Percentiles rank a stretch among this genome's conserved stretches.
Conservation (phyloP, 1,140 invertebrate genomes). For the Trichoplusia ni region DNA sequence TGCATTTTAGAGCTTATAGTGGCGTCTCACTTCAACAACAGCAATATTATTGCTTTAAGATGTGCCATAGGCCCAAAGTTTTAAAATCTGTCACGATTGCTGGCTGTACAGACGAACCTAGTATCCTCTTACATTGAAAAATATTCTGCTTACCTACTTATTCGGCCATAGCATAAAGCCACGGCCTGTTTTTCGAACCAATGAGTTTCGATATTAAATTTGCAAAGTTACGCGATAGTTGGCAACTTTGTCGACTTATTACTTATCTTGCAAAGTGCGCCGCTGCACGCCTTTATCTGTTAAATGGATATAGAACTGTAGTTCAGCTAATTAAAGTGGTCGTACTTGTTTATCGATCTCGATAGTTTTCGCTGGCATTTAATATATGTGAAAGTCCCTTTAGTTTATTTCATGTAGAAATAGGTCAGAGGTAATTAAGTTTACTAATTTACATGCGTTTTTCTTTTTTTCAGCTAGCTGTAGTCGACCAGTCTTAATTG, state of each 20-base stretch:
- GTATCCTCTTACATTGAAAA: slow-evolving; percentile 8
- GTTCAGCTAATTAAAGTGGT: background rate
- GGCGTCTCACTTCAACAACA: too few species aligned
- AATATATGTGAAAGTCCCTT: background rate
- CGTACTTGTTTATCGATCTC: too few species aligned
- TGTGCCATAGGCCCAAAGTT: too few species aligned
- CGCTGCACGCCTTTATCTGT: slow-evolving; percentile 6
- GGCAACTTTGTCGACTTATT: slow-evolving; percentile 34
- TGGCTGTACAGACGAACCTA: background rate
- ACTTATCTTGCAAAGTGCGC: slow-evolving; percentile 24
- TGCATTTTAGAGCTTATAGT: too few species aligned
- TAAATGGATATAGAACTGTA: slow-evolving; percentile 3
- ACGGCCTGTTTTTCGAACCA: slow-evolving; percentile 32
- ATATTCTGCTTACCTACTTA: slow-evolving; percentile 9
- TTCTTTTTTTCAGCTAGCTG: too few species aligned
- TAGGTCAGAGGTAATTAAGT: too few species aligned
- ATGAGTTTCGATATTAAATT: slow-evolving; percentile 38
- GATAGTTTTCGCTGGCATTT: background rate
- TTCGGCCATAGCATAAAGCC: slow-evolving; percentile 9
- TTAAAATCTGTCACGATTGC: too few species aligned
- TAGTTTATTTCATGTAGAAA: too few species aligned
- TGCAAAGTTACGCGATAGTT: slow-evolving; percentile 33
- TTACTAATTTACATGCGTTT: too few species aligned
- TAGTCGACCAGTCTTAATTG: too few species aligned
- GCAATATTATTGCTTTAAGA: too few species aligned